Conservation (phyloP, 2,113 vertebrate genomes). For the Jacana jacana region DNA sequence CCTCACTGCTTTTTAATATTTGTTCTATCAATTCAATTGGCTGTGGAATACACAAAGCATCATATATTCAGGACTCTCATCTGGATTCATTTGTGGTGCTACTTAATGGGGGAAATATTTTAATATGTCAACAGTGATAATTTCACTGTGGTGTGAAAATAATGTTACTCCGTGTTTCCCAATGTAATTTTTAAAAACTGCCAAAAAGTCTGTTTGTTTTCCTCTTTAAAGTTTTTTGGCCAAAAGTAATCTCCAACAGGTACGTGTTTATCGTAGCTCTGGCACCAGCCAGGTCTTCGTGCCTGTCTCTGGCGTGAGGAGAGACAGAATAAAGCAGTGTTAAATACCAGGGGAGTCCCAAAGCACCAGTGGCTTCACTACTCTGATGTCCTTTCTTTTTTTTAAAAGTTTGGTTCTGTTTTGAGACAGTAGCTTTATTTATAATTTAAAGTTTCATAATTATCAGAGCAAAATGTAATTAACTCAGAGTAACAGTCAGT, state of each 20-base stretch:
- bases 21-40: background rate
- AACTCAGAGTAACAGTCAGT: background rate
- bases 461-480: background rate
- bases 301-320: background rate
- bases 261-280: rapidly evolving
- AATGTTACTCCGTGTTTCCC: background rate
- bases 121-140: background rate
- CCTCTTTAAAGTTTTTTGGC: background rate
- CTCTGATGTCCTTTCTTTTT: background rate
- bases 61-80: rapidly evolving
- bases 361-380: rapidly evolving
- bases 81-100: background rate
- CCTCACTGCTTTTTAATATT: rapidly evolving
- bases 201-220: background rate
- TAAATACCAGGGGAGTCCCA: background rate
- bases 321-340: background rate
- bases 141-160: background rate
- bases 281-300: background rate
- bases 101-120: background rate
- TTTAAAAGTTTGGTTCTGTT: background rate
- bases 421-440: background rate
- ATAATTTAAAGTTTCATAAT: background rate
- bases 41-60: background rate
- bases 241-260: background rate
- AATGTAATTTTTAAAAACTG: background rate